Evolutionary conservation across 2,113 vertebrate species (phyloP), one percentile per base, ranked within the genome.

Genomic region (Alexandromys fortis): DNA sequence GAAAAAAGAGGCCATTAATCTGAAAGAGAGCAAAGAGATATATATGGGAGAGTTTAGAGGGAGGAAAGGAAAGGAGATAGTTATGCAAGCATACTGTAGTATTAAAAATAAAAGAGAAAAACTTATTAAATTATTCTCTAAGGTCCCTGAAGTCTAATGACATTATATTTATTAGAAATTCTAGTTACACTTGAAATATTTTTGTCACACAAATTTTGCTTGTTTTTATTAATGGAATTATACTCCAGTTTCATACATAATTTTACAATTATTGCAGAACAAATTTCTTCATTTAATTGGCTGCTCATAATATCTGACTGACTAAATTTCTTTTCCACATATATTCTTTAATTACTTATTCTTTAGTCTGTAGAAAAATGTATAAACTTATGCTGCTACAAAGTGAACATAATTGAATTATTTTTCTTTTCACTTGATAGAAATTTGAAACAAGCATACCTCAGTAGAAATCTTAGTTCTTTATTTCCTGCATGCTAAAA

Each of bases 211-310:
- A 92, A 93, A 89, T 95, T 82, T 42, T 89, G 1, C 92, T 96
- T 97, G 68, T 58, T 91, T 61, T 90, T 12, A 67, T 93, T 30
- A 95, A 76, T 67, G 24, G 24, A 33, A 88, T 91, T 94, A 61
- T 75, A 58, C 91, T 95, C 52, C 9, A 94, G 38, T 75, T 89
- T 85, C 33, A 72, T 52, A 79, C 65, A 94, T 97, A 91, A 91
- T 92, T 97, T 92, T 96, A 38, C 61, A 26, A 14, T 61, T 91
- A 81, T 30, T 67, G 9, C 79, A 86, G 58, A 88, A 8, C 4
- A 67, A 85, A 76, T 16, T 92, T 94, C 26, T 95, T 24, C 35
- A 82, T 95, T 95, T 94, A 97, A 90, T 96, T 96, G 19, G 61
- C 13, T 95, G 9, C 67, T 90, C 55, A 68, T 86, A 85, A 79